phyloP scores from a whole-genome alignment of 2,113 vertebrate species.

The Penelope pileata region DNA sequence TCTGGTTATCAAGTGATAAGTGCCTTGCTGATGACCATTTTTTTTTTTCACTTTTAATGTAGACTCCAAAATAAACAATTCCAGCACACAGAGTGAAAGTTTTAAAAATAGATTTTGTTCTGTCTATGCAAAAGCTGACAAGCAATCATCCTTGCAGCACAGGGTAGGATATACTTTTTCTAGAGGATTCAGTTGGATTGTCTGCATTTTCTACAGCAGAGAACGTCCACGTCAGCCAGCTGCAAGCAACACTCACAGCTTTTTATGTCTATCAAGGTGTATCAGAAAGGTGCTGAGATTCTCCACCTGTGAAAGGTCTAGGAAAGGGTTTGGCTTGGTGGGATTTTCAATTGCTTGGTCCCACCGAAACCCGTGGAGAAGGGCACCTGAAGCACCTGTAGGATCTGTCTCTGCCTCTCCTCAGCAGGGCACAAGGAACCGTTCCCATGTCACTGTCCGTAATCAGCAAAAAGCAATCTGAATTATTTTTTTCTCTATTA shows the following conservation, averaged over 20 bases:
- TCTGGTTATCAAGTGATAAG: slow-evolving; percentile 61
- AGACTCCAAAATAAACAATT: slow-evolving; percentile 10
- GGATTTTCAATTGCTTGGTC: background rate
- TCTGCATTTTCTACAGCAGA: background rate
- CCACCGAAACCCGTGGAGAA: background rate
- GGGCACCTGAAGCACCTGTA: background rate
- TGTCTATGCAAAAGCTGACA: background rate
- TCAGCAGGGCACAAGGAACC: background rate
- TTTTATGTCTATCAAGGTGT: slow-evolving; percentile 1
- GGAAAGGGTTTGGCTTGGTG: background rate
- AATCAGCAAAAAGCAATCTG: background rate
- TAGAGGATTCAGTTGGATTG: background rate
- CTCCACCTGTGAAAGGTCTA: background rate
- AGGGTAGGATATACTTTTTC: background rate
- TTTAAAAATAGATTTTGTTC: background rate
- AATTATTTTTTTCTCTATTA: background rate
- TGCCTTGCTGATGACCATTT: slow-evolving; percentile 39
- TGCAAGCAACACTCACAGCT: background rate
- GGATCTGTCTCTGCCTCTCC: background rate
- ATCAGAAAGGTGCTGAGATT: background rate
- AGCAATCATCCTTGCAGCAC: background rate
- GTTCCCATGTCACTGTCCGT: background rate
- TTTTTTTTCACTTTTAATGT: background rate
- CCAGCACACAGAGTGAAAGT: background rate
- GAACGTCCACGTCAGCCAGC: background rate